Conservation (phyloP, 2,797 vertebrate genomes). For the Gallinago stenura region DNA sequence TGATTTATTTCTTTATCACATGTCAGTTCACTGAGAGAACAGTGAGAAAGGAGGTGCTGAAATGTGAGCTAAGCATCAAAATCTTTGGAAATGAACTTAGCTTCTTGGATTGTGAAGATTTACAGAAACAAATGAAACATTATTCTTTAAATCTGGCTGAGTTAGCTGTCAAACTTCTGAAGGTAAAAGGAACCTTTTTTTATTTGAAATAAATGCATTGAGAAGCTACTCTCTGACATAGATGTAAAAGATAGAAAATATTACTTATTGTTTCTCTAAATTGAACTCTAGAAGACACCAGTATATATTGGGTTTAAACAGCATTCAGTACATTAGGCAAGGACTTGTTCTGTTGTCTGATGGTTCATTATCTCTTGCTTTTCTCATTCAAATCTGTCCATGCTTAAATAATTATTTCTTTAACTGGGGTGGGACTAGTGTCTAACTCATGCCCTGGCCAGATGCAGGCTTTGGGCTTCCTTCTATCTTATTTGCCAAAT, state of each 20-base stretch:
- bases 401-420: background rate
- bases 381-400: background rate
- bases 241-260: background rate
- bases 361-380: background rate
- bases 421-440: background rate
- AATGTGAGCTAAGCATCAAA: constrained; percentile 83
- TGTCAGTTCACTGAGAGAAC: constrained; percentile 79
- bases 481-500: background rate
- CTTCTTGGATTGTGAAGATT: constrained; percentile 82
- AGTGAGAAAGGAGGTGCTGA: constrained; percentile 41
- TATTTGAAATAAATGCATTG: background rate
- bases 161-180: constrained; percentile 84
- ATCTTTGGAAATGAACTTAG: constrained; percentile 88
- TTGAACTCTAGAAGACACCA: background rate
- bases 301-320: background rate
- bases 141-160: constrained; percentile 83
- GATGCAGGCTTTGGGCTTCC: background rate
- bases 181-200: constrained; percentile 78
- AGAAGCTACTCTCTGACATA: background rate
- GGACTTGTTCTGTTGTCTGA: background rate
- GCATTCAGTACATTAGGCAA: background rate
- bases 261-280: background rate
- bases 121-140: constrained; percentile 74
- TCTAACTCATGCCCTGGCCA: background rate
- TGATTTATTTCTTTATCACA: background rate